These are phyloP conservation scores for Aplidium turbinatum DNA, from an alignment of 23 tunicate species.

Conservation along the genomic window DNA sequence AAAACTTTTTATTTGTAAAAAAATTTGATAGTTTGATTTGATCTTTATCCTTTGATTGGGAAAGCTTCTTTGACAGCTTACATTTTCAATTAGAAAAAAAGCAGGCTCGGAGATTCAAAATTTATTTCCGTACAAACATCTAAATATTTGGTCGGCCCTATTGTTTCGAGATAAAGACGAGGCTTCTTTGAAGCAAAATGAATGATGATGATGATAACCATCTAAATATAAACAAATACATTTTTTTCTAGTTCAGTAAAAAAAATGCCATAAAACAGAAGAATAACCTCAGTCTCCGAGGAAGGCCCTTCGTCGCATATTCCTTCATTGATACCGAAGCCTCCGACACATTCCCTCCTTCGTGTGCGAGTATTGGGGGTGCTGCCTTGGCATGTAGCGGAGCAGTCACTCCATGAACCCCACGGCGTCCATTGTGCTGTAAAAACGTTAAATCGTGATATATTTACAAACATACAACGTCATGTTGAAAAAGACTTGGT, in stretches of 20 bases:
- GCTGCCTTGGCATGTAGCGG: constrained; percentile 54
- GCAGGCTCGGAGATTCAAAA: too few species aligned
- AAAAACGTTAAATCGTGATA: neutral
- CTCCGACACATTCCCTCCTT: constrained; percentile 47
- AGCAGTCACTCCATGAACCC: constrained; percentile 50
- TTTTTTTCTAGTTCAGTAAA: neutral
- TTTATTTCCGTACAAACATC: too few species aligned
- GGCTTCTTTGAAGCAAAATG: too few species aligned
- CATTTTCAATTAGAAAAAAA: too few species aligned
- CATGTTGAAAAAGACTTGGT: too few species aligned
- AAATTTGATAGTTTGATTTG: neutral
- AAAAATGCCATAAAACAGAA: neutral
- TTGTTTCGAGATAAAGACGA: neutral
- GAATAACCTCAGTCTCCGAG: constrained; percentile 35
- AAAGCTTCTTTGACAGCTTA: too few species aligned
- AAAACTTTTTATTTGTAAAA: neutral
- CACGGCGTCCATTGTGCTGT: constrained; percentile 61
- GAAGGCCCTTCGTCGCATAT: constrained; percentile 26
- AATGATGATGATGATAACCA: neutral
- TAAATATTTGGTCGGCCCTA: too few species aligned
- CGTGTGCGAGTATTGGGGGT: constrained; percentile 29
- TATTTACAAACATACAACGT: neutral
- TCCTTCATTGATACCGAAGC: constrained; percentile 33
- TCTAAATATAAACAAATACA: too few species aligned
- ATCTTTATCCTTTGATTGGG: too few species aligned